Evolutionary conservation across 1,140 invertebrate genomes (phyloP), one percentile per base, ranked within the genome.

Genomic region (Ceratina calcarata): DNA sequence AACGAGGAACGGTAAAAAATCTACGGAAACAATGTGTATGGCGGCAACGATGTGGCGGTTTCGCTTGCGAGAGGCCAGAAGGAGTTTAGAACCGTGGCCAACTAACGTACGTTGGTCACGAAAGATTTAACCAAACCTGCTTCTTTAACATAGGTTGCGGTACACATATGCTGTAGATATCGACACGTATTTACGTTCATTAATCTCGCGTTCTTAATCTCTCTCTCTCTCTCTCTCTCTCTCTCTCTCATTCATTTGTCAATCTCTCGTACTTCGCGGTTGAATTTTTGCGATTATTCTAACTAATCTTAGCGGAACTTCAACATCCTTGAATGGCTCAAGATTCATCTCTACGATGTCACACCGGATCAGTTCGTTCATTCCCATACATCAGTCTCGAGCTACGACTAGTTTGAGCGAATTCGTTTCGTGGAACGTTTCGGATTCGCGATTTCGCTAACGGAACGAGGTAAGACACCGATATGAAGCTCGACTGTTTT

Each of bases 1-100:
- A 72, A 78, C 69, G 68, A 61, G 51, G 49, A 79, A 79, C 71
- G 53, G 62, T 79, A 74, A 74, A 74, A 79, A 79, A 79, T 67
- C 78, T 79, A 79, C 62, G 71, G 78, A 79, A 79, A 73, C 61
- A 49, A 79, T 27, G n/a, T 16, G 69, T 45, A 45, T 22, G 24
- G 24, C 16, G 49, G 24, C 51, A 79, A 73, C 61, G 20, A 12
- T 16, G 18, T 55, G 67, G 18, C 51, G 22, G 20, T 24, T 10
- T n/a, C n/a, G 37, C 20, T 65, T 32, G 49, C 10, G 55, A 78
- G 67, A 78, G 67, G 75, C 37, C 37, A 45, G 37, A 45, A 45
- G 37, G 37, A 45, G 37, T 45, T 45, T 45, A 45, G 0, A 7
- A 45, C 37, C 37, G 37, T 37, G 15, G 45, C 45, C 20, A 22